Base-by-base conservation (phyloP, 2,113 vertebrate genomes). In the Donacobius atricapilla region DNA sequence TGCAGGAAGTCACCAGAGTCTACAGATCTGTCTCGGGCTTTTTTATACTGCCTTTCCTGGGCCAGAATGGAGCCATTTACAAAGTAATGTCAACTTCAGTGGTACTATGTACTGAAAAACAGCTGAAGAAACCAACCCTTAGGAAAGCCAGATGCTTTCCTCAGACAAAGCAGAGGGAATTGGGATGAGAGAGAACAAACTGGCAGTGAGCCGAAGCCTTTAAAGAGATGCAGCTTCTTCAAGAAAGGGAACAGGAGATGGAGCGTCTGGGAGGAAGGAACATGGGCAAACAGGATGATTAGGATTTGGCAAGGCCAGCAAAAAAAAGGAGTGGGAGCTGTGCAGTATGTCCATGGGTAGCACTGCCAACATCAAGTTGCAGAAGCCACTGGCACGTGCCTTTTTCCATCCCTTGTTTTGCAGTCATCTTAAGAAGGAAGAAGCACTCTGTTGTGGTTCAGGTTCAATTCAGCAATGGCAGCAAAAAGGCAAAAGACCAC, bases 181-280 rank as follows among this genome's bases (percentile, higher is more conserved):
- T 69, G 48, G 31, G 51, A 54, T 72, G 66, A 90, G 81, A 79
- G 40, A 37, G 78, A 95, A 73, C 48, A 78, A 31, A 35, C 57
- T 93, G 87, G 91, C 73, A 90, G 63, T 42, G 58, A 86, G 85
- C 85, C 0, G 1, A 91, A 65, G 33, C 27, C 63, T 85, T 93
- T 77, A 37, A 35, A 90, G 84, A 77, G 39, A 76, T 39, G 54
- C 61, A 80, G 87, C 58, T 37, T 80, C 82, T 95, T 92, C 82
- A 75, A 83, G 95, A 63, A 89, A 90, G 33, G 60, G 85, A 95
- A 70, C 61, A 87, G 93, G 73, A 94, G 89, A 94, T 69, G 71
- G 69, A 94, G 75, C 7, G 14, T 91, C 94, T 93, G 87, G 33
- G 75, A 91, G 87, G 83, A 94, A 91, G 87, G 50, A 91, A 83